Evolutionary conservation across 2,888 invertebrate species (phyloP), one percentile per base, ranked within the genome.

Genomic region (Lymantria monacha): DNA sequence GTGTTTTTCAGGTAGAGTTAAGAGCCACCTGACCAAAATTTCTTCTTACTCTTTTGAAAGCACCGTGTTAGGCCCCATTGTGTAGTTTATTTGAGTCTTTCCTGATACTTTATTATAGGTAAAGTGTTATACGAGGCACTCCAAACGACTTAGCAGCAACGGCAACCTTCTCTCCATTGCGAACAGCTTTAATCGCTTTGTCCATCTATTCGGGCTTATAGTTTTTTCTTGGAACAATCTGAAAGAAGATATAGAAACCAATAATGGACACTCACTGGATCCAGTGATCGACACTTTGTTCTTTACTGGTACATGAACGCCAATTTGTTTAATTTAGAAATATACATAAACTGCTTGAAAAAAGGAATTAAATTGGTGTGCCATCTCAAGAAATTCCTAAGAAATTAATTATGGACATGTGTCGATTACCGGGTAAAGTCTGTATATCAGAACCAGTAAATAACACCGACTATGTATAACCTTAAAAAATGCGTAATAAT

Each of bases 101-200:
- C 55, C 57, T 7, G 41, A 36, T 9, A 55, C 9, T 58, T 59
- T 63, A 48, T 57, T 54, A 13, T 45, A 43, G 36, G n/a, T n/a
- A n/a, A n/a, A 62, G 46, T 9, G 62, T 59, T 41, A 60, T 59
- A 38, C 60, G 51, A 33, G 61, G 60, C 2, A 63, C 58, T 41
- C 47, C 52, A 30, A 51, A 57, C 43, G 42, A 52, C 48, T 42
- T 48, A 30, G 58, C 56, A 14, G 57, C 55, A 22, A 46, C 46
- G n/a, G 53, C 43, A 37, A 44, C 31, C 33, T 48, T 48, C 37
- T 48, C 43, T 12, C 58, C 55, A 38, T 50, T 51, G 46, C 38
- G 49, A 33, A 63, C 57, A 44, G 48, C 53, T 48, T 63, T 56
- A 12, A 63, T 53, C 12, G 63, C 63, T 22, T 52, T 53, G 30